These are phyloP conservation scores for Cladorhizidae sp. DNA, from an alignment of 37 sponge, comb jelly and placozoan species.

Conservation along the genomic window DNA sequence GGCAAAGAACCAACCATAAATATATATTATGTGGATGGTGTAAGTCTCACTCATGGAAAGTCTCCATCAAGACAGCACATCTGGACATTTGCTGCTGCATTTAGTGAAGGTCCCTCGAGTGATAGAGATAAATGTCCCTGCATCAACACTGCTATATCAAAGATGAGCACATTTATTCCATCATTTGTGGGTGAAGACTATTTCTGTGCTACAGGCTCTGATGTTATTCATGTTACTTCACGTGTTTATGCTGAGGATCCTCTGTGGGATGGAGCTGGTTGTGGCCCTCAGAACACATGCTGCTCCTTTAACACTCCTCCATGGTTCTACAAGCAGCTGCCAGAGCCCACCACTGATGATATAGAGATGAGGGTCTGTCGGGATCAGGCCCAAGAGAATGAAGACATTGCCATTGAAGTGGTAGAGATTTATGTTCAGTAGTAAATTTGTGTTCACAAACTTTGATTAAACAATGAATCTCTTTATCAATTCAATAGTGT, in stretches of 20 bases:
- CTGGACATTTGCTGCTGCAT: constrained; percentile 33
- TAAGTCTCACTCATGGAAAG: constrained; percentile 28
- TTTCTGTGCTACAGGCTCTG: constrained; percentile 17
- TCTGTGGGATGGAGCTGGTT: constrained; percentile 40
- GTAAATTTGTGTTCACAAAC: no score
- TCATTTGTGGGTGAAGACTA: constrained; percentile 25
- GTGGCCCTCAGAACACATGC: constrained; percentile 19
- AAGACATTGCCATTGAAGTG: constrained; percentile 15
- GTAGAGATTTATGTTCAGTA: constrained; percentile 36
- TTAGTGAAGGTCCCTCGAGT: not conserved
- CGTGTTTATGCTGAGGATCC: constrained; percentile 25
- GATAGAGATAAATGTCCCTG: not conserved
- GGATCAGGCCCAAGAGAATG: constrained; percentile 1
- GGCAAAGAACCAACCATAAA: not conserved
- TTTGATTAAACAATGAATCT: no score
- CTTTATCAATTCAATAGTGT: no score
- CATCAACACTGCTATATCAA: not conserved
- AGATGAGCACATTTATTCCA: not conserved
- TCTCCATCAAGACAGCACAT: constrained; percentile 22
- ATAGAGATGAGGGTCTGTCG: constrained; percentile 49
- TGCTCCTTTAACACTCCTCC: constrained; percentile 9
- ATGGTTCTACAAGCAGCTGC: constrained; percentile 30
- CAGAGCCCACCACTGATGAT: constrained; percentile 8
- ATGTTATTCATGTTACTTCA: no score
- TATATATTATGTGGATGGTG: constrained; percentile 24